Percentiles rank a stretch among this genome's conserved stretches.
Conservation (phyloP, 2,113 vertebrate genomes). For the Pseudopodoces humilis region DNA sequence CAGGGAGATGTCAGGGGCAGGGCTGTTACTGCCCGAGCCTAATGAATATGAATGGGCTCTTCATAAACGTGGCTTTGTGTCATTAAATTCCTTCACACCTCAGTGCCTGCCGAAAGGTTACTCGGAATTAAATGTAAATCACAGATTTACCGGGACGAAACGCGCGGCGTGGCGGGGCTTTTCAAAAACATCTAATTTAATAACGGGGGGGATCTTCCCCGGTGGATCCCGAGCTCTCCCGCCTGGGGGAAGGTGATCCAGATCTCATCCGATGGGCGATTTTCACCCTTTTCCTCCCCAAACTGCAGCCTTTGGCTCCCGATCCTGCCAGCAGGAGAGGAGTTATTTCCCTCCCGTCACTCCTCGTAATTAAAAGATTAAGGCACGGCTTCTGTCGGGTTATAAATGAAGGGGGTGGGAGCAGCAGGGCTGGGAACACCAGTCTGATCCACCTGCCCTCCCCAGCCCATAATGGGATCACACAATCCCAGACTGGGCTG, state of each 20-base stretch:
- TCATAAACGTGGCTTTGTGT: conserved; percentile 72
- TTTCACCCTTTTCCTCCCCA: neutral
- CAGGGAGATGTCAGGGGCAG: conserved; percentile 44
- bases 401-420: neutral
- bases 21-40: conserved; percentile 72
- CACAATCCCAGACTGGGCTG: neutral
- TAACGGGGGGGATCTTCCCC: neutral
- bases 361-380: neutral
- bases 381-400: neutral
- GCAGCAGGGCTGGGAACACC: neutral
- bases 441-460: neutral
- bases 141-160: conserved; percentile 83
- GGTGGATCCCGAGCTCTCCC: neutral
- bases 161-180: conserved; percentile 63
- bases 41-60: conserved; percentile 87
- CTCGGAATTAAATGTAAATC: conserved; percentile 87
- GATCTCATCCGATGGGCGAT: neutral
- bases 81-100: conserved; percentile 85
- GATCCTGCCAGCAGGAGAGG: neutral
- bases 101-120: conserved; percentile 77
- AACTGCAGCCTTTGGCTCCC: neutral
- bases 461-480: neutral
- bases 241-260: neutral
- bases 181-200: conserved; percentile 64
- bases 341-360: neutral